Evolutionary conservation across 64 coral and sea anemone genomes (phyloP), one percentile per base, ranked within the genome.

Genomic region (Porites lutea): DNA sequence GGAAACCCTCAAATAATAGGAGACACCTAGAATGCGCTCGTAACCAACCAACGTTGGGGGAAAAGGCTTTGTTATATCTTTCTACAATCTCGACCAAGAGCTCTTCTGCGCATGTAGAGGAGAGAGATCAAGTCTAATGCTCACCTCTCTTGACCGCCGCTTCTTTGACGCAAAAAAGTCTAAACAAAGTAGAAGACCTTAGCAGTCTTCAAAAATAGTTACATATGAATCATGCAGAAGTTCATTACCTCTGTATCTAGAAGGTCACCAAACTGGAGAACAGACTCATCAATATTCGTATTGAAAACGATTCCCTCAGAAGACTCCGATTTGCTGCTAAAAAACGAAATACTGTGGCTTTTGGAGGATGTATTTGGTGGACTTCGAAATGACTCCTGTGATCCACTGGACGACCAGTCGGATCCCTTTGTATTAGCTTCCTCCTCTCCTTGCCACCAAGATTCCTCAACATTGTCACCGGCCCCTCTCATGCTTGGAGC

Each of bases 211-310:
- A 12, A 57, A 57, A 57, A 9, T 1, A 12, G 7, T 57, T 57
- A 4, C 12, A 57, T 1, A 12, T 57, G 54, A 12, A 9, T 12
- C 54, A 57, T 1, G 7, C 54, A 57, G 27, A 4, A 4, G 21
- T 13, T 23, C 70, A 43, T 49, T 54, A 99, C 97, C 91, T 96
- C 94, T 55, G 91, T 91, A 74, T 96, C 94, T 47, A 99, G 48
- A 3, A 96, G 76, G 52, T 96, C 91, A 20, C 97, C 94, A 94
- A 96, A 99, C 84, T 99, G 97, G 9, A 99, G 92, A 79, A 96
- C 66, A 7, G 94, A 96, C 22, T 94, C 97, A 9, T 98, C 96
- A 59, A 95, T 62, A 8, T 87, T 98, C 12, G 88, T 79, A 11
- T 60, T 37, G 78, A 99, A 99, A 16, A 93, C 88, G 6, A 99